These are phyloP conservation scores for Ommatoiulus sabulosus DNA, from an alignment of 2,888 invertebrate genomes.

Conservation along the genomic window DNA sequence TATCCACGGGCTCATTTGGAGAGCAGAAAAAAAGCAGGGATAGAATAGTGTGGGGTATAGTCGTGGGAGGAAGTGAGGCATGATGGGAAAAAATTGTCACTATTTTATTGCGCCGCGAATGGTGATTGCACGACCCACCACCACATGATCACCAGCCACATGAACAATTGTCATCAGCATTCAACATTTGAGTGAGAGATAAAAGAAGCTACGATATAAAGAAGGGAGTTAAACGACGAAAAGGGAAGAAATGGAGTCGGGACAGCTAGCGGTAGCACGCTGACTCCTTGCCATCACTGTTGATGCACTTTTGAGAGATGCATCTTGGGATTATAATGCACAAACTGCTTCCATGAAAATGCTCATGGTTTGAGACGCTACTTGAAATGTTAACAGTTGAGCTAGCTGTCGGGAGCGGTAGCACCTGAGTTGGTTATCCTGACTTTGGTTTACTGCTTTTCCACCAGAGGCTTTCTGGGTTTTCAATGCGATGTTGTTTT, in stretches of 20 bases:
- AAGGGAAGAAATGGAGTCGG: slow-evolving; percentile 6
- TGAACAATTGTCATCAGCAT: slow-evolving; percentile 43
- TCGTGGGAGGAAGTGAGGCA: neutral
- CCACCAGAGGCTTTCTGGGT: no score
- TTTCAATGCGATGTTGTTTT: no score
- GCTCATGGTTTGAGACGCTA: neutral
- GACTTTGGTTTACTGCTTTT: no score
- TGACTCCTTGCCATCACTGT: neutral
- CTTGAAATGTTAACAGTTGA: neutral
- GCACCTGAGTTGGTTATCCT: no score
- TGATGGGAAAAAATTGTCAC: slow-evolving; percentile 35
- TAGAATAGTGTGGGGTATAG: neutral
- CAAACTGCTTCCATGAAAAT: neutral
- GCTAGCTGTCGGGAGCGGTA: no score
- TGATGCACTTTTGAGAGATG: neutral
- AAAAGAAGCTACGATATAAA: slow-evolving; percentile 26
- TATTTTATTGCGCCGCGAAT: slow-evolving; percentile 33
- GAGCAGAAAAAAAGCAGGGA: neutral
- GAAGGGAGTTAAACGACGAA: slow-evolving; percentile 11
- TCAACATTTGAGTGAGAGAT: slow-evolving; percentile 40
- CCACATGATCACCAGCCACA: slow-evolving; percentile 38
- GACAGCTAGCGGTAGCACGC: neutral
- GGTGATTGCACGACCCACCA: slow-evolving; percentile 40
- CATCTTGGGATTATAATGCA: neutral
- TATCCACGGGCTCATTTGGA: slow-evolving; percentile 36